phyloP scores from a whole-genome alignment of 2,888 invertebrate species.

The Neocrepidodera transversa region DNA sequence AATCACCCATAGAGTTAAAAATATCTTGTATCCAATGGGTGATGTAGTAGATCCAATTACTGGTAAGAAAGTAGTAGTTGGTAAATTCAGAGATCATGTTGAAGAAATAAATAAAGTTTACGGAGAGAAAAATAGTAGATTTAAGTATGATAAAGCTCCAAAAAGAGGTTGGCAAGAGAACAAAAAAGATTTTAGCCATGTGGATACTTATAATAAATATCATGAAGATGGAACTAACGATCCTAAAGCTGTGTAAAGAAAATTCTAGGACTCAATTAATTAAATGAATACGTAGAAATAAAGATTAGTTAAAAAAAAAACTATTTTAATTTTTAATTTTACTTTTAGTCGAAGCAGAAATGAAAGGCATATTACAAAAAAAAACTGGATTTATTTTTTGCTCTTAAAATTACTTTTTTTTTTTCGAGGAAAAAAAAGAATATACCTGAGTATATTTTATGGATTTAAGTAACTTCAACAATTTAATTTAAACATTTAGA shows the following conservation, averaged over 20 bases:
- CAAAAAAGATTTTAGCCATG: constrained; percentile 81
- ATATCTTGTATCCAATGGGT: constrained; percentile 82
- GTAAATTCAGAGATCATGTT: constrained; percentile 77
- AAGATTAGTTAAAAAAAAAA: too few species aligned
- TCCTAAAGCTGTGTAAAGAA: constrained; percentile 71
- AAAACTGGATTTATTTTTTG: neutral
- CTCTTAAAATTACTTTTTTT: neutral
- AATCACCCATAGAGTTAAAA: constrained; percentile 80
- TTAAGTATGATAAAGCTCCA: constrained; percentile 79
- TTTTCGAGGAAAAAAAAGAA: neutral
- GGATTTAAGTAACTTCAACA: neutral
- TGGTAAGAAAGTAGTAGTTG: constrained; percentile 78
- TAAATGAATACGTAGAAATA: too few species aligned
- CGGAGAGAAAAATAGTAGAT: constrained; percentile 72
- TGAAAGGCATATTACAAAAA: neutral
- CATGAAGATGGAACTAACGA: constrained; percentile 78
- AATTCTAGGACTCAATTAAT: too few species aligned
- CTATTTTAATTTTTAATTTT: too few species aligned
- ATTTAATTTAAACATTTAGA: neutral
- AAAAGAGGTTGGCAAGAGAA: constrained; percentile 83
- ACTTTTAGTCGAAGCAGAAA: too few species aligned
- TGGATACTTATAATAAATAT: constrained; percentile 78
- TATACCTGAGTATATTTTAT: neutral
- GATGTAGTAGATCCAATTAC: constrained; percentile 87
- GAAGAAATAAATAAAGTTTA: constrained; percentile 71